phyloP scores from a whole-genome alignment of 2,797 vertebrate genomes.

The Emydoidea blandingii region DNA sequence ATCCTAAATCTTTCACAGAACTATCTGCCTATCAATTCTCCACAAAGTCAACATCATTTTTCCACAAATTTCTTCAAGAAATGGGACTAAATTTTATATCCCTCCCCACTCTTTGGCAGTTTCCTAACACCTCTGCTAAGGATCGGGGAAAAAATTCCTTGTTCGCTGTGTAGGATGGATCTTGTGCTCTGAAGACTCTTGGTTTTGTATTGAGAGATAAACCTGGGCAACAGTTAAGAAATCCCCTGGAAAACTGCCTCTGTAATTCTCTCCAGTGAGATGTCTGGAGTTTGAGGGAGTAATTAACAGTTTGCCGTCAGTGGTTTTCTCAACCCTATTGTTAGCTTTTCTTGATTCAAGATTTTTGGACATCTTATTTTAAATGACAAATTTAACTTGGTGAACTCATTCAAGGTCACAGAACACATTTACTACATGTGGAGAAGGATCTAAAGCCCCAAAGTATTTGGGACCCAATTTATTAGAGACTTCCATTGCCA shows the following conservation, averaged over 20 bases:
- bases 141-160: not conserved
- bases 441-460: not conserved
- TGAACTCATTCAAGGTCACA: not conserved
- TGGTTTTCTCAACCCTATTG: not conserved
- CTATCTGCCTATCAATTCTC: not conserved
- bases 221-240: not conserved
- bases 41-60: not conserved
- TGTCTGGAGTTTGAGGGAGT: not conserved
- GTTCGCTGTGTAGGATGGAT: not conserved
- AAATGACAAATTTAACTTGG: not conserved
- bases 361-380: not conserved
- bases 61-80: not conserved
- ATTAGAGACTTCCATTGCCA: not conserved
- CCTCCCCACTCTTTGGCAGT: not conserved
- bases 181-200: not conserved
- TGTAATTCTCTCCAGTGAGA: not conserved
- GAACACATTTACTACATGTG: not conserved
- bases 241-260: not conserved
- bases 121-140: not conserved
- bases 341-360: not conserved
- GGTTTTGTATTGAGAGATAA: not conserved
- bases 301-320: not conserved
- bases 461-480: not conserved
- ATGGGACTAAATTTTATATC: not conserved
- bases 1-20: not conserved